phyloP scores from a whole-genome alignment of 2,888 invertebrate genomes.

The Phorcus lineatus region DNA sequence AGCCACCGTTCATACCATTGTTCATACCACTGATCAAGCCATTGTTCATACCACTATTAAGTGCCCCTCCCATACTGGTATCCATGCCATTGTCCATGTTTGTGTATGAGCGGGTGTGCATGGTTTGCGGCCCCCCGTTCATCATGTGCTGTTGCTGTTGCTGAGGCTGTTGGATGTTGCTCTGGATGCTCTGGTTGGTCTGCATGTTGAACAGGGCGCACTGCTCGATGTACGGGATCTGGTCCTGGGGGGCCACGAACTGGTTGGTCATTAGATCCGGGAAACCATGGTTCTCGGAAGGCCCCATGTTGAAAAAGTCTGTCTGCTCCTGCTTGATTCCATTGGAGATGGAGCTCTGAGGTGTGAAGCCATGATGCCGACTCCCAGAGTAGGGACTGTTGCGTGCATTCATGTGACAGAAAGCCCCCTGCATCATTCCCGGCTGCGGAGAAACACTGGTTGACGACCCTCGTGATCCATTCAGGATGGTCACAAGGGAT shows the following conservation, averaged over 20 bases:
- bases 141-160: background rate
- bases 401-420: constrained; percentile 72
- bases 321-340: constrained; percentile 57
- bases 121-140: background rate
- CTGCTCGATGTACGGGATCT: constrained; percentile 67
- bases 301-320: constrained; percentile 45
- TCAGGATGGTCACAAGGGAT: constrained; percentile 70
- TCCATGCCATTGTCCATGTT: constrained; percentile 16
- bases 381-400: constrained; percentile 67
- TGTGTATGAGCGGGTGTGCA: background rate
- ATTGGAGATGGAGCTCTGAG: constrained; percentile 39
- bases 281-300: constrained; percentile 48
- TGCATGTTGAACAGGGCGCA: constrained; percentile 35
- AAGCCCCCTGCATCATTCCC: constrained; percentile 61
- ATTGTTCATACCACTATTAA: constrained; percentile 22
- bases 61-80: background rate
- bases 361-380: constrained; percentile 40
- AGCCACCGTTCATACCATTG: background rate
- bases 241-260: constrained; percentile 66
- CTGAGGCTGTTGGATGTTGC: background rate
- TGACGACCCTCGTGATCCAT: constrained; percentile 65
- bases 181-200: background rate
- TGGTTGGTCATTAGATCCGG: constrained; percentile 66
- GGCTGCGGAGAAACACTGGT: constrained; percentile 66
- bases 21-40: constrained; percentile 10